These are phyloP conservation scores for Drosophila sp. DNA, from an alignment of 1,140 invertebrate species.

Conservation along the genomic window DNA sequence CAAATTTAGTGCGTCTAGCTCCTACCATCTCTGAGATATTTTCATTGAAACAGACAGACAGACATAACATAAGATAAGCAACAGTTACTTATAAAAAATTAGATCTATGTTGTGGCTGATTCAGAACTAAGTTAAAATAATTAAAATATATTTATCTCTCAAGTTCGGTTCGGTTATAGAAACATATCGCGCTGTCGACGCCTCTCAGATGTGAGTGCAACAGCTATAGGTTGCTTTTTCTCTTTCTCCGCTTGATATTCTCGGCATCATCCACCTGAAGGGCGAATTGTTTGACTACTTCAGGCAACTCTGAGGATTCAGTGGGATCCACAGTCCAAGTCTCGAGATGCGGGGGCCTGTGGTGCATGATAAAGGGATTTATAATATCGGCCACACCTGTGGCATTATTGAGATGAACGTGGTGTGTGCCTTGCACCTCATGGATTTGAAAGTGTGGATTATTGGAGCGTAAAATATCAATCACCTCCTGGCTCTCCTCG, in stretches of 20 bases:
- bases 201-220: slow-evolving; percentile 67
- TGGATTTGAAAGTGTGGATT: slow-evolving; percentile 87
- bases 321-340: slow-evolving; percentile 60
- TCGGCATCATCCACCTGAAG: slow-evolving; percentile 67
- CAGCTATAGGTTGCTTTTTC: slow-evolving; percentile 83
- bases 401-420: slow-evolving; percentile 90
- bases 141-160: background rate
- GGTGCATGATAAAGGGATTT: slow-evolving; percentile 86
- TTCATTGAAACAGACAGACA: too few relatives aligned
- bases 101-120: slow-evolving; percentile 3
- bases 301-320: slow-evolving; percentile 29
- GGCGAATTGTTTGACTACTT: slow-evolving; percentile 61
- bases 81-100: slow-evolving; percentile 6
- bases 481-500: slow-evolving; percentile 84
- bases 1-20: too few relatives aligned
- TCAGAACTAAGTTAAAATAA: background rate
- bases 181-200: slow-evolving; percentile 15
- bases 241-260: slow-evolving; percentile 76
- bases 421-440: slow-evolving; percentile 88
- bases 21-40: too few relatives aligned
- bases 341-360: slow-evolving; percentile 70
- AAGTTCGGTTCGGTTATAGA: background rate
- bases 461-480: slow-evolving; percentile 86
- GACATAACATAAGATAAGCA: too few relatives aligned
- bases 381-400: slow-evolving; percentile 86